Conservation (phyloP, 2,888 invertebrate species). For the Xestia xanthographa region DNA sequence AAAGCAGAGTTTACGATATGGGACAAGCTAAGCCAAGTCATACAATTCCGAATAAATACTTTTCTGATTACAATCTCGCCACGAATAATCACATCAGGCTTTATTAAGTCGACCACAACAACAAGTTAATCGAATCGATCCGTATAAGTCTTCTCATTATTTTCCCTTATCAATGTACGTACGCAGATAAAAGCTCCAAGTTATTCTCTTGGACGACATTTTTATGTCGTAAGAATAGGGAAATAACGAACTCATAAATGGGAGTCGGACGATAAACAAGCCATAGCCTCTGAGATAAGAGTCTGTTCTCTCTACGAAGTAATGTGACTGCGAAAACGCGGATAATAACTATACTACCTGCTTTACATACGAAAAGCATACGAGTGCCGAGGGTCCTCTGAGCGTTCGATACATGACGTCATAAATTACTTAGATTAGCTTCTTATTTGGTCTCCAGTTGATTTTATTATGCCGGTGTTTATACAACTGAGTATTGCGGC, state of each 20-base stretch:
- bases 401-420: slow-evolving; percentile 57
- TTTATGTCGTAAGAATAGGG: slow-evolving; percentile 89
- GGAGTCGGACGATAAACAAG: slow-evolving; percentile 88
- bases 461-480: slow-evolving; percentile 49
- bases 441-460: slow-evolving; percentile 53
- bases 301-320: slow-evolving; percentile 76
- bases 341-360: slow-evolving; percentile 73
- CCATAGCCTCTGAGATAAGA: slow-evolving; percentile 84
- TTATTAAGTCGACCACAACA: slow-evolving; percentile 81
- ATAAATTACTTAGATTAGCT: slow-evolving; percentile 54
- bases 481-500: slow-evolving; percentile 37
- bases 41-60: slow-evolving; percentile 60
- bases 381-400: slow-evolving; percentile 54
- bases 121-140: slow-evolving; percentile 85
- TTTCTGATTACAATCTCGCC: slow-evolving; percentile 60
- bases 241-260: slow-evolving; percentile 89
- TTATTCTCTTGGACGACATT: slow-evolving; percentile 87
- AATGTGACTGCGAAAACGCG: slow-evolving; percentile 75
- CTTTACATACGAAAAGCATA: slow-evolving; percentile 68
- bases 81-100: slow-evolving; percentile 69
- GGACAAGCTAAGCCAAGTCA: slow-evolving; percentile 54
- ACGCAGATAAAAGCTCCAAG: slow-evolving; percentile 83
- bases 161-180: slow-evolving; percentile 86
- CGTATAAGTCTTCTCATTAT: slow-evolving; percentile 86
- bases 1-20: slow-evolving; percentile 68